Base-by-base conservation (phyloP, 2,797 vertebrate species). In the Synaphobranchus kaupii region DNA sequence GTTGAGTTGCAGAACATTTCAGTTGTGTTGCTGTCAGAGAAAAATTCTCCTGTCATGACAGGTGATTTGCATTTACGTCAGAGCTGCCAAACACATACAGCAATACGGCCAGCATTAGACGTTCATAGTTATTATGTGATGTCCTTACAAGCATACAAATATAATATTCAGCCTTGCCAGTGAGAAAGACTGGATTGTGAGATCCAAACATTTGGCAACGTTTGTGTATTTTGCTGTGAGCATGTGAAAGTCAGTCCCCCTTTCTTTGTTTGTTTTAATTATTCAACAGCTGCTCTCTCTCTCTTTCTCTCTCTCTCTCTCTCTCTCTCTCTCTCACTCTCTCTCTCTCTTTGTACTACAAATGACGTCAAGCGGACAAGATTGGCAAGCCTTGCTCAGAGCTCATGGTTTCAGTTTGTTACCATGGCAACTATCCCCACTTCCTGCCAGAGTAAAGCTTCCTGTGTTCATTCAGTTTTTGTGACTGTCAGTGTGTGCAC, bases 391-490 rank as follows among this genome's bases (percentile, higher is more conserved):
- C 93, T 93, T 92, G 89, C 89, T 89, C 87, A 85, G 93, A 93
- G 94, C 93, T 94, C 93, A 88, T 89, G 93, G 93, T 96, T 96
- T 95, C 94, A 92, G 95, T 95, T 94, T 89, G 96, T 96, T 95
- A 88, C 96, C 95, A 96, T 95, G 94, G 96, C 90, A 97, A 94
- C 96, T 93, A 94, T 93, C 91, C 93, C 95, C 95, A 96, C 95
- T 96, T 97, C 96, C 96, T 96, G 95, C 94, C 94, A 89, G 87
- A 92, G 93, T 90, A 91, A 92, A 93, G 94, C 94, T 97, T 96
- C 96, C 96, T 96, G 96, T 95, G 94, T 96, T 97, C 96, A 96
- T 97, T 96, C 95, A 96, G 92, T 93, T 91, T 94, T 95, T 89
- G 25, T 81, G 73, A 88, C 82, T 68, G 83, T 85, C 84, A 93